Evolutionary conservation across 2,797 vertebrate genomes (phyloP), one percentile per base, ranked within the genome.

Genomic region (Trachurus trachurus): DNA sequence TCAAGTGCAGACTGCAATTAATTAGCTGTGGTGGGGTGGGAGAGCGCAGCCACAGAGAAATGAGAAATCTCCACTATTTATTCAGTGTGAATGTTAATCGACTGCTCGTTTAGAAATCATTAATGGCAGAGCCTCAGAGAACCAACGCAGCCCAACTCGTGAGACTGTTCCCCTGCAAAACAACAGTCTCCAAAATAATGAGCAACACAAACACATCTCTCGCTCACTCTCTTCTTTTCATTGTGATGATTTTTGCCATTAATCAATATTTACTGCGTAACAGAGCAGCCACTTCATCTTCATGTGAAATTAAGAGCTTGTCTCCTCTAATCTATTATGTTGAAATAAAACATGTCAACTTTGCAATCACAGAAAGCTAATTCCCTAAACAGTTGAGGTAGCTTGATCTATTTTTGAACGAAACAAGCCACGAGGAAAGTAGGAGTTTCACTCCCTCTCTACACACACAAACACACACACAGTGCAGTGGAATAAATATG

Each of bases 61-160:
- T 65, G 16, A 71, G 53, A 80, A 68, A 70, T 64, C 29, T 42
- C 19, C 17, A 22, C 29, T 63, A 44, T 87, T 72, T 68, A 82
- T 85, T 76, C 50, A 76, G 63, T 59, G 57, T 64, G 72, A 78
- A 64, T 83, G 59, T 65, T 82, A 83, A 82, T 83, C 62, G 69
- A 49, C 64, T 69, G 71, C 72, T 81, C 80, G 76, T 87, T 89
- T 77, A 49, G 54, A 76, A 81, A 69, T 64, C 78, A 65, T 78
- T 86, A 78, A 63, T 2, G 63, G 21, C 22, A 53, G 16, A 66
- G 74, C 69, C 59, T 62, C 37, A n/a, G 52, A 78, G 78, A 54
- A 53, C 37, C 29, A 56, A 69, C 66, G 21, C 68, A 66, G 45
- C 2, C 61, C 31, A 44, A 57, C 60, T 77, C 60, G 52, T 57